Evolutionary conservation across 2,888 invertebrate species (phyloP).

Genomic region (Amphiduros pacificus): DNA sequence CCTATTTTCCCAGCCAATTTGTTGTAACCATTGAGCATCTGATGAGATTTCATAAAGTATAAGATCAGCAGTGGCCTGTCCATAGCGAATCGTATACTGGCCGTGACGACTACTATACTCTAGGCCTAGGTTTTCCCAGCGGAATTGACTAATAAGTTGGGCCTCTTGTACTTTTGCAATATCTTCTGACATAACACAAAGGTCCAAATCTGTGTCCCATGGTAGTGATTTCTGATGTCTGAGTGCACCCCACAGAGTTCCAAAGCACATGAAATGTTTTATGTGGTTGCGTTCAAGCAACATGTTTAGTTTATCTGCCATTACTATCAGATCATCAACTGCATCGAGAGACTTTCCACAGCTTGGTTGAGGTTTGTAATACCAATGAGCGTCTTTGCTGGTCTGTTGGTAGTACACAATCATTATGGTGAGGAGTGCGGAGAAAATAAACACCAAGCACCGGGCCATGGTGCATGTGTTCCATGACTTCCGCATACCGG

Average conservation of each 20-base stretch:
- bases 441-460: too few species aligned
- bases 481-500: too few species aligned
- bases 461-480: too few species aligned
- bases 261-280: slow-evolving; percentile 66
- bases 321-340: slow-evolving; percentile 45
- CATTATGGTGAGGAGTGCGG: too few species aligned
- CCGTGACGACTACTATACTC: slow-evolving; percentile 64
- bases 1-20: slow-evolving; percentile 65
- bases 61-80: slow-evolving; percentile 58
- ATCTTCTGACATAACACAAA: slow-evolving; percentile 64
- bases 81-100: slow-evolving; percentile 60
- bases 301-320: slow-evolving; percentile 56
- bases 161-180: slow-evolving; percentile 56
- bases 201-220: slow-evolving; percentile 64
- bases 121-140: slow-evolving; percentile 60
- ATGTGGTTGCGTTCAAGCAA: slow-evolving; percentile 61
- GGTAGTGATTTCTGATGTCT: slow-evolving; percentile 63
- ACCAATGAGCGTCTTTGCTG: slow-evolving; percentile 20
- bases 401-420: too few species aligned
- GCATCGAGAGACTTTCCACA: slow-evolving; percentile 22
- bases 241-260: slow-evolving; percentile 66
- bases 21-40: slow-evolving; percentile 60
- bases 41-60: slow-evolving; percentile 58
- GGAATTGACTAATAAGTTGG: slow-evolving; percentile 62
- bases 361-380: slow-evolving; percentile 21